Evolutionary conservation across 2,888 invertebrate genomes (phyloP), one percentile per base, ranked within the genome.

Genomic region (Punctoribates punctum): DNA sequence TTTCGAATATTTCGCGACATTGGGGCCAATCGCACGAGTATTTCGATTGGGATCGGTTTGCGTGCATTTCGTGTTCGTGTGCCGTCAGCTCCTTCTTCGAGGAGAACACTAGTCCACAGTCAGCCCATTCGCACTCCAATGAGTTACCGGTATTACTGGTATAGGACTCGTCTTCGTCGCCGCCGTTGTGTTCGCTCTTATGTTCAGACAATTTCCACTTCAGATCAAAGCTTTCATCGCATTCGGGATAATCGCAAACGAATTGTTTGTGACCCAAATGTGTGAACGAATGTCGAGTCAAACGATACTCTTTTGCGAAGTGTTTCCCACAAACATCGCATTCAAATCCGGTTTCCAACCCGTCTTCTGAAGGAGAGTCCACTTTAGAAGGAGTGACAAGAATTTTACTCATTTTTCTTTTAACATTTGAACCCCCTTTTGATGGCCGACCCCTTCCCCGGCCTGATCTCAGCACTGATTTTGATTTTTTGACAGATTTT

Each of bases 1-100:
- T 70, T 1, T 70, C 70, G n/a, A 70, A 70, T 4, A 42, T 70
- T 13, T 70, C 70, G 9, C 46, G 38, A 46, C 70, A 70, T 46
- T 70, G 70, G 4, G 70, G 70, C 70, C 70, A 70, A 70, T 70
- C 70, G n/a, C 70, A 70, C 2, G 70, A 70, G 70, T 70, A 70
- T 34, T 70, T 70, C 23, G 70, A 70, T 13, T n/a, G n/a, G 11
- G 23, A 38, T 46, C 70, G n/a, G 46, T 70, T 70, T 15, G 70
- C 70, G 15, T 70, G 70, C 46, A 42, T 23, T 70, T 70, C 42
- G 42, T 70, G 70, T 20, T 70, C 70, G 34, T 70, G 70, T 9
- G 8, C 20, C 2, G 70, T 70, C 13, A 70, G 70, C 34, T 70
- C 70, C 11, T 34, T 9, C 23, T 23, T 70, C 0, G 70, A 20